These are phyloP conservation scores for Gonocerus acuteangulatus DNA, from an alignment of 2,888 invertebrate species.

Conservation along the genomic window DNA sequence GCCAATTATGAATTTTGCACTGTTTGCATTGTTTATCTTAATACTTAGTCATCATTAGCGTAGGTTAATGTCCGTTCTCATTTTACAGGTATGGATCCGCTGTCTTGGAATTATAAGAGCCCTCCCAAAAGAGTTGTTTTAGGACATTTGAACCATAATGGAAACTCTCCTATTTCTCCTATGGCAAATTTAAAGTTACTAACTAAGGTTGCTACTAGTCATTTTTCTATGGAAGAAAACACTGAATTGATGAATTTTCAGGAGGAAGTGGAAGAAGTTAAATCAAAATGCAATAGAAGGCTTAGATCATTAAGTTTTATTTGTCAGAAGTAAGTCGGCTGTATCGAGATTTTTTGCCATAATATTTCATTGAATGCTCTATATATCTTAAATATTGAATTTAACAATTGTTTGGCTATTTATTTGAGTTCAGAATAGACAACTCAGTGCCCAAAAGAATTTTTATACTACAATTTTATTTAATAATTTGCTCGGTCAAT, in stretches of 20 bases:
- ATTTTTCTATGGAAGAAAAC: constrained; percentile 35
- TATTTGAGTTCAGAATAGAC: too few relatives aligned
- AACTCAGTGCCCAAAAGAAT: too few relatives aligned
- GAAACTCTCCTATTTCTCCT: constrained; percentile 51
- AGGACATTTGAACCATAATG: constrained; percentile 47
- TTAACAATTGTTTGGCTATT: too few relatives aligned
- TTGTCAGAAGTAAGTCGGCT: constrained; percentile 52
- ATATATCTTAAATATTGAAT: too few relatives aligned
- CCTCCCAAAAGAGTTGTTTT: constrained; percentile 50
- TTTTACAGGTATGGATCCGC: constrained; percentile 25
- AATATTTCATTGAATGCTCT: too few relatives aligned
- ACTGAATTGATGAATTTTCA: constrained; percentile 33
- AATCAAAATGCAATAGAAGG: constrained; percentile 42
- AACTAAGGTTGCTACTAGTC: constrained; percentile 52
- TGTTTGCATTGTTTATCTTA: constrained; percentile 26
- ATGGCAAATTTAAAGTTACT: constrained; percentile 60
- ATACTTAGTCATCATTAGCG: constrained; percentile 24
- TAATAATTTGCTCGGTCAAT: too few relatives aligned
- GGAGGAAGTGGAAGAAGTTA: constrained; percentile 18
- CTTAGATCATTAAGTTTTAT: constrained; percentile 54
- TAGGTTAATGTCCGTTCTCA: constrained; percentile 27
- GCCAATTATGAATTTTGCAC: constrained; percentile 10
- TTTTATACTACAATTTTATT: too few relatives aligned
- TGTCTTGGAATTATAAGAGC: constrained; percentile 14
- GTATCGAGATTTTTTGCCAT: not conserved